phyloP scores from a whole-genome alignment of 2,888 invertebrate genomes.

The Synanthedon myopaeformis region DNA sequence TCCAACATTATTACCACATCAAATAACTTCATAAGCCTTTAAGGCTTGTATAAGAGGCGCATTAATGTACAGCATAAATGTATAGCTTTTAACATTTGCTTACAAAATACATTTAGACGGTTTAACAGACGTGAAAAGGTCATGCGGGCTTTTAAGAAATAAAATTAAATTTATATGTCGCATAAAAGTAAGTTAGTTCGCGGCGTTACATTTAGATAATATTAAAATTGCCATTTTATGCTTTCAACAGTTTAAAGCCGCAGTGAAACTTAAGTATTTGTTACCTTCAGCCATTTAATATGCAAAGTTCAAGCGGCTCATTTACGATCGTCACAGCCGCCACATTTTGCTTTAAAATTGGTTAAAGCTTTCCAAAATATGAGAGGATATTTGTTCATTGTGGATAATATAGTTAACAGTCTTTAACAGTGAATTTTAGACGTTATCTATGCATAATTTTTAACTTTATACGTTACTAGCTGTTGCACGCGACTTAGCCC shows the following conservation, averaged over 20 bases:
- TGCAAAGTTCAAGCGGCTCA: background rate
- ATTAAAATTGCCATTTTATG: constrained; percentile 28
- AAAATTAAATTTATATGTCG: constrained; percentile 20
- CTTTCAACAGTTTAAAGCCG: constrained; percentile 21
- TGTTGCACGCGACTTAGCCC: too few relatives aligned
- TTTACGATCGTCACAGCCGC: background rate
- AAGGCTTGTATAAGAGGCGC: background rate
- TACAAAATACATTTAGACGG: background rate
- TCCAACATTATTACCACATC: background rate
- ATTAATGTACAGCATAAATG: background rate
- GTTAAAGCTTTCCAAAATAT: too few relatives aligned
- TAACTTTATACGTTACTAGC: too few relatives aligned
- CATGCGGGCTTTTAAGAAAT: constrained; percentile 11
- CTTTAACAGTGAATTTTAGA: too few relatives aligned
- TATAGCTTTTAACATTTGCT: background rate
- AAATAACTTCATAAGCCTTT: background rate
- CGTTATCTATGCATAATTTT: too few relatives aligned
- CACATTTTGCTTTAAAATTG: too few relatives aligned
- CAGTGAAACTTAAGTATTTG: constrained; percentile 27
- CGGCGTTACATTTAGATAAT: constrained; percentile 19
- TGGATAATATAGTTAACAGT: too few relatives aligned
- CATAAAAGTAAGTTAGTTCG: constrained; percentile 19
- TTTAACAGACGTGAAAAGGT: constrained; percentile 4
- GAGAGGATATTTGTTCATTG: too few relatives aligned
- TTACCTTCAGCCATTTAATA: constrained; percentile 3